Evolutionary conservation across 2,113 vertebrate species (phyloP), one percentile per base, ranked within the genome.

Genomic region (Anarrhichthys ocellatus): DNA sequence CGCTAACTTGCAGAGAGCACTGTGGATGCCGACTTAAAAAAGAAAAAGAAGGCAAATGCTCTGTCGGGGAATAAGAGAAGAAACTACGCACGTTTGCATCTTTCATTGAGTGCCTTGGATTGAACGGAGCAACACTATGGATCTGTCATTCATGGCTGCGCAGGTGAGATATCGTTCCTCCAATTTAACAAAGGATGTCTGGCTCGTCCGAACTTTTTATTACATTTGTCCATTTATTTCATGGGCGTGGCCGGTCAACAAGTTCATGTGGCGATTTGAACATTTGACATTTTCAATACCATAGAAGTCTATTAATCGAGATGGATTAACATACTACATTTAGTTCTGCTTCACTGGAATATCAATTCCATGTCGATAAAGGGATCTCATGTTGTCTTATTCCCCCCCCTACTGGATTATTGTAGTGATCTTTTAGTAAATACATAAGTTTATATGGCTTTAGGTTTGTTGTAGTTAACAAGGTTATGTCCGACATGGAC

Each of bases 91-190:
- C 77, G 56, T 82, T 73, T 15, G 48, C 78, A 78, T 88, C 81
- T 76, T 83, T 72, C 59, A 18, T 34, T 88, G 89, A 92, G 81
- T 86, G 88, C 88, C 80, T 83, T 80, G 86, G 64, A 50, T 83
- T 70, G 82, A 78, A 59, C 84, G 65, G 56, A 91, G 88, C 92
- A 88, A 64, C 96, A 96, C 81, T 64, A 99, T 99, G 97, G 97
- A 99, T 91, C 96, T 99, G 81, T 97, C 97, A 76, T 98, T 99
- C 83, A 98, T 99, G 97, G 97, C 97, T 67, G 96, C 97, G 29
- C 97, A 99, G 97, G 97, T 98, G 94, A 93, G 87, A 63, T 24
- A 18, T 66, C n/a, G 10, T 32, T 75, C 34, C 67, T 50, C 50
- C 18, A 34, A n/a, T 72, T 44, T 58, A 54, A 9, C 10, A 29